phyloP scores from a whole-genome alignment of 2,113 vertebrate genomes.

The Clupea harengus region DNA sequence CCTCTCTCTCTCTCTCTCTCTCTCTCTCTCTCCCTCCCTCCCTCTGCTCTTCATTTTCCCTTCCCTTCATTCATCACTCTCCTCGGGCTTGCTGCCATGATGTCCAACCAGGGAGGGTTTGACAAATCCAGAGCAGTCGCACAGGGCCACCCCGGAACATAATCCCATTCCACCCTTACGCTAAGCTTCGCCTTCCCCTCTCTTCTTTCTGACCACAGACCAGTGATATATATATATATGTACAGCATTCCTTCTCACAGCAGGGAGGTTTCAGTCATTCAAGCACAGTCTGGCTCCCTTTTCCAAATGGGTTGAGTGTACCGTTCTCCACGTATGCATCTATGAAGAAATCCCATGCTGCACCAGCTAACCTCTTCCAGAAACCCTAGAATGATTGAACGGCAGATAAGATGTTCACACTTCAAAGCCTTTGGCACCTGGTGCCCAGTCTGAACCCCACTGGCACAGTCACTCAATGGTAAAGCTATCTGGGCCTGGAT shows the following conservation, averaged over 20 bases:
- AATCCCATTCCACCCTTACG: constrained; percentile 29
- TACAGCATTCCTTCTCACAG: not conserved
- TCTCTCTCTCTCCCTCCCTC: not conserved
- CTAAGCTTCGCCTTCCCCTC: not conserved
- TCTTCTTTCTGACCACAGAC: not conserved
- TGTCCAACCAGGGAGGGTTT: not conserved
- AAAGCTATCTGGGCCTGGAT: not conserved
- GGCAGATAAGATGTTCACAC: not conserved
- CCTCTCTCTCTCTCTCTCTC: not conserved
- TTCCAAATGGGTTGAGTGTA: not conserved
- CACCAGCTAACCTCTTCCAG: not conserved
- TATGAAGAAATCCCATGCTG: not conserved
- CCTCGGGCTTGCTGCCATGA: not conserved
- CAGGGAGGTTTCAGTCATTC: too few species aligned
- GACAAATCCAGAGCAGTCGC: not conserved
- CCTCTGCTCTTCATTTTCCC: constrained; percentile 27
- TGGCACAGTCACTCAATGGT: not conserved
- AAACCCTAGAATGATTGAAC: not conserved
- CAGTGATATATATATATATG: not conserved
- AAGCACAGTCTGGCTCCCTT: not conserved
- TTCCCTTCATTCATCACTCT: not conserved
- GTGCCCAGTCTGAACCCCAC: not conserved
- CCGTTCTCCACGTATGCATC: not conserved
- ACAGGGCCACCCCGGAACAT: constrained; percentile 19
- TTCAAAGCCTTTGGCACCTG: not conserved